A percentile compares a stretch with the other conserved stretches of the same genome.
Evolutionary conservation across 1,140 invertebrate species (phyloP).

Genomic region (Ceratina australensis): DNA sequence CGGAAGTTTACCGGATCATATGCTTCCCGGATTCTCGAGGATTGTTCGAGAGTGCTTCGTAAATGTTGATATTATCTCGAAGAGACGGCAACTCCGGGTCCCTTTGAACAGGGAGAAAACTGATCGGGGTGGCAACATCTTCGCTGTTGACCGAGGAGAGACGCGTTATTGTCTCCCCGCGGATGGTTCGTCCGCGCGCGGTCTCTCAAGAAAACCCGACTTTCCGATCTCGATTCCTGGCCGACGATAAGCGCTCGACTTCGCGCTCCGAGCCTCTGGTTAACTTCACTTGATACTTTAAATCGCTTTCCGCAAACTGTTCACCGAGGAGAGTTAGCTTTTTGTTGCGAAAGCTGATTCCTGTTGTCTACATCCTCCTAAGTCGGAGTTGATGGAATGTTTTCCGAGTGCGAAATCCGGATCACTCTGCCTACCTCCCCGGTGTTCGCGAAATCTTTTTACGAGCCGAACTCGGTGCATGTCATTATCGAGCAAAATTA

Average conservation of each 20-base stretch:
- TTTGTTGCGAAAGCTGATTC: not conserved
- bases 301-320: not conserved
- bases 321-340: not conserved
- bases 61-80: constrained; percentile 14
- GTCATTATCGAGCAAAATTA: too few relatives aligned
- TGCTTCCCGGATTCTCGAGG: not conserved
- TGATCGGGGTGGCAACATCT: not conserved
- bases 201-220: not conserved
- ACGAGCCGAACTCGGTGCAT: too few relatives aligned
- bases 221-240: not conserved
- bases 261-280: not conserved
- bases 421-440: not conserved
- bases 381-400: not conserved
- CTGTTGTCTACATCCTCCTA: not conserved
- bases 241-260: not conserved
- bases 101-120: not conserved
- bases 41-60: not conserved
- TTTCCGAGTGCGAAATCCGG: not conserved
- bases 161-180: not conserved
- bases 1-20: constrained; percentile 12
- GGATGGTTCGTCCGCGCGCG: too few relatives aligned
- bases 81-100: not conserved
- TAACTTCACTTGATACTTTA: not conserved
- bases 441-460: not conserved
- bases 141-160: constrained; percentile 5